phyloP scores from a whole-genome alignment of 2,113 vertebrate species.

The Pelusios castaneus region DNA sequence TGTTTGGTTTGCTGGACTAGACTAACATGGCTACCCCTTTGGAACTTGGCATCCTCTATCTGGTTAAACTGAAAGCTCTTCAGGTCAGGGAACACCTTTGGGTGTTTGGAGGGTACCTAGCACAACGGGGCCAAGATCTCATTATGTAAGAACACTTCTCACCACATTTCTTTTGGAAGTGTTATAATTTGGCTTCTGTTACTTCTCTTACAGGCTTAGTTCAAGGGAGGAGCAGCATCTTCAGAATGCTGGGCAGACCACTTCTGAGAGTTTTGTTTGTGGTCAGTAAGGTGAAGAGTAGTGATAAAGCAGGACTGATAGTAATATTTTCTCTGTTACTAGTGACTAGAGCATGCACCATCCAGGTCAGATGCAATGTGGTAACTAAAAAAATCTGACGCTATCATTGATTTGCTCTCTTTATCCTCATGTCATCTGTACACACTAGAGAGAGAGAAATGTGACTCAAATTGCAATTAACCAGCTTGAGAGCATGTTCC shows the following conservation, averaged over 20 bases:
- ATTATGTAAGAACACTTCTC: background rate
- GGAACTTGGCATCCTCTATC: too few relatives aligned
- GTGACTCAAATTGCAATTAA: slow-evolving; percentile 73
- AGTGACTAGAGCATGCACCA: background rate
- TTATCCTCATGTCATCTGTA: slow-evolving; percentile 52
- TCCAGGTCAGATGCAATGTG: slow-evolving; percentile 55
- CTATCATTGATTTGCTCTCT: slow-evolving; percentile 71
- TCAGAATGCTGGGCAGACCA: background rate
- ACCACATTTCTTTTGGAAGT: background rate
- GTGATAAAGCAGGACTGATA: background rate
- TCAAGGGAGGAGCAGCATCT: background rate
- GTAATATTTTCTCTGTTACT: slow-evolving; percentile 4
- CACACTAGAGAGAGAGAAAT: slow-evolving; percentile 57
- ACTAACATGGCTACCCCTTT: too few relatives aligned
- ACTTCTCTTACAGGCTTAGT: background rate
- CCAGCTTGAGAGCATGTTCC: slow-evolving; percentile 43
- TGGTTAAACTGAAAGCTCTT: background rate
- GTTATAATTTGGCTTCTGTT: background rate
- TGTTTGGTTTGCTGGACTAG: too few relatives aligned
- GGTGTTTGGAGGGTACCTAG: background rate
- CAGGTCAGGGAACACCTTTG: background rate
- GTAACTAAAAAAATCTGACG: slow-evolving; percentile 69
- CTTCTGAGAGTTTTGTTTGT: background rate
- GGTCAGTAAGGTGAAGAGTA: slow-evolving; percentile 17
- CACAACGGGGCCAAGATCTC: background rate